Percentiles rank a stretch among this genome's conserved stretches.
Evolutionary conservation across 2,113 vertebrate genomes (phyloP).

Genomic region (Platycercus adscitus): DNA sequence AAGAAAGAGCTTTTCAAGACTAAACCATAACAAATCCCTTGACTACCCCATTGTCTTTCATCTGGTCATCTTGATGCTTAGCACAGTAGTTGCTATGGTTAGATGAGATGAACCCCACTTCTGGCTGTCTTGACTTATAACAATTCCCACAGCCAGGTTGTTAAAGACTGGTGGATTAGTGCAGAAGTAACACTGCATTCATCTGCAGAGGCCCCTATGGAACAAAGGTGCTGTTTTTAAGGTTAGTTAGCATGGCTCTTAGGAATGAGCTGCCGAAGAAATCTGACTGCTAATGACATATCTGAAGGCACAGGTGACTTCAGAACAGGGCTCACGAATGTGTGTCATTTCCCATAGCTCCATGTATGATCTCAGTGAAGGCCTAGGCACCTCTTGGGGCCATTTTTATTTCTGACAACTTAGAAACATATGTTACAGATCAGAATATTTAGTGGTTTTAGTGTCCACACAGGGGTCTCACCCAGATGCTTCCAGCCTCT

Average conservation of each 20-base stretch:
- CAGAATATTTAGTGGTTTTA: background rate
- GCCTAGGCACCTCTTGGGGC: background rate
- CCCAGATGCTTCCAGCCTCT: background rate
- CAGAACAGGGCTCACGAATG: background rate
- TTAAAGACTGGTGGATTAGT: background rate
- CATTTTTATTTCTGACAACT: background rate
- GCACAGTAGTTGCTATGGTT: background rate
- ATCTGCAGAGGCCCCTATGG: background rate
- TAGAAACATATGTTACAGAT: background rate
- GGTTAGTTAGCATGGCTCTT: background rate
- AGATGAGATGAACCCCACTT: background rate
- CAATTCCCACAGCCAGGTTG: background rate
- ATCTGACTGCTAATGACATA: background rate
- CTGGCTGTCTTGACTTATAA: background rate
- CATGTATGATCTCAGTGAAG: background rate
- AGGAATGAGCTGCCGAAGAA: background rate
- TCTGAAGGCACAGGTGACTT: background rate
- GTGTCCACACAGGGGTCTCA: background rate
- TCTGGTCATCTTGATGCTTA: background rate
- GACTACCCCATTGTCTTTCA: background rate
- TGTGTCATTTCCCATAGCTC: accelerated
- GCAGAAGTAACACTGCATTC: background rate
- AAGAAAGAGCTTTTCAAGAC: background rate
- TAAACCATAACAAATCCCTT: background rate
- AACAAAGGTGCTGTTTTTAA: background rate